These are phyloP conservation scores for Tupaia chinensis DNA, from an alignment of 2,113 vertebrate species.

Conservation along the genomic window DNA sequence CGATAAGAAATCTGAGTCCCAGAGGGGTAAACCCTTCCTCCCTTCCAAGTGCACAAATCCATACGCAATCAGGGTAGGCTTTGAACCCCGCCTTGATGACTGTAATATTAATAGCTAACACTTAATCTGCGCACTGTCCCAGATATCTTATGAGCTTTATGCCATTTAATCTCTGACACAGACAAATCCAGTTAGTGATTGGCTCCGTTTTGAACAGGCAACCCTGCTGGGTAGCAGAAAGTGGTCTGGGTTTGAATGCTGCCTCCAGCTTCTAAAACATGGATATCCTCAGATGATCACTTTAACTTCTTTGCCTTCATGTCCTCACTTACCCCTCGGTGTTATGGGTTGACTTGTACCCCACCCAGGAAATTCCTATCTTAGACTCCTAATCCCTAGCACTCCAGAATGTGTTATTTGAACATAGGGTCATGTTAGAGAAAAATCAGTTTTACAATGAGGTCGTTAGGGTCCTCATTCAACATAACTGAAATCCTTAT, in stretches of 20 bases:
- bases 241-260: background rate
- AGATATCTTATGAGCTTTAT: background rate
- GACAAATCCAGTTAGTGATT: fast-evolving
- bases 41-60: too few species aligned
- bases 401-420: background rate
- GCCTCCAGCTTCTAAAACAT: background rate
- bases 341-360: background rate
- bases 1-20: background rate
- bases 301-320: background rate
- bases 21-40: background rate
- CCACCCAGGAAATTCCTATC: background rate
- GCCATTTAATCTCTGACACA: too few species aligned
- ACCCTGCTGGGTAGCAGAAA: background rate
- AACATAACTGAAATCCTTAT: background rate
- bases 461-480: background rate
- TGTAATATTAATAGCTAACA: background rate
- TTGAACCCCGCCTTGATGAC: background rate
- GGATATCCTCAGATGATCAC: background rate
- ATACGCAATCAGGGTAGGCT: background rate
- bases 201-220: background rate
- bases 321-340: background rate
- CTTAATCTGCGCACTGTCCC: background rate
- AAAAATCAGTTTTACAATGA: background rate
- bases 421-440: background rate
- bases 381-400: background rate